Evolutionary conservation across 2,888 invertebrate genomes (phyloP).

Genomic region (Pilophorus perplexus): DNA sequence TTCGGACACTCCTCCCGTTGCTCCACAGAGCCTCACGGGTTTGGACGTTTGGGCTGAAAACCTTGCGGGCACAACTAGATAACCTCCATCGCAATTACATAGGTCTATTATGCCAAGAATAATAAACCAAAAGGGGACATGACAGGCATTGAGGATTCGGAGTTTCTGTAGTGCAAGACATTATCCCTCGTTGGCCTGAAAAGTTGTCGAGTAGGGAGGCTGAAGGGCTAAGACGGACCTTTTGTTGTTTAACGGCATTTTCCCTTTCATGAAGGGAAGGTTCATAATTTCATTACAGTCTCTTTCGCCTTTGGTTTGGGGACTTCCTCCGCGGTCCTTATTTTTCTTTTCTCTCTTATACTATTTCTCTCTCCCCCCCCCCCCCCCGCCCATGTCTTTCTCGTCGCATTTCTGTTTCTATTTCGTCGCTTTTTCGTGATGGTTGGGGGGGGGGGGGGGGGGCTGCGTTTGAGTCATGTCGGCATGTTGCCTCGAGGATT

Average conservation of each 20-base stretch:
- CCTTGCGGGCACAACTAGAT: no score
- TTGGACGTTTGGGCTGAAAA: no score
- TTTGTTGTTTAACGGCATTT: background rate
- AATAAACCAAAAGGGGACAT: no score
- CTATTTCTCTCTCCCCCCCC: background rate
- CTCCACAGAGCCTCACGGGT: no score
- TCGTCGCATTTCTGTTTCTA: no score
- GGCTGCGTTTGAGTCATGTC: background rate
- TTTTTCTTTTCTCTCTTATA: background rate
- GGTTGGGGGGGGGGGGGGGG: background rate
- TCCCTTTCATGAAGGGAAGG: background rate
- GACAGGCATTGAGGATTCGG: no score
- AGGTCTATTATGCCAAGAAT: no score
- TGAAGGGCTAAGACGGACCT: background rate
- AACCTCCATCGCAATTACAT: no score
- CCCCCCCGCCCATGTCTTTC: background rate
- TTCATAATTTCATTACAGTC: background rate
- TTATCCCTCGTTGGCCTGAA: background rate
- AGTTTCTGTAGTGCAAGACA: no score
- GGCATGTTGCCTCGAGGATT: background rate
- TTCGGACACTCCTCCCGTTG: no score
- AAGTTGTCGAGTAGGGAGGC: background rate
- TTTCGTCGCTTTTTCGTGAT: no score
- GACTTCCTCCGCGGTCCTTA: no score
- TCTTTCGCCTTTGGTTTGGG: background rate